Percentiles rank a stretch among this genome's conserved stretches.
phyloP scores from a whole-genome alignment of 2,113 vertebrate species.

The Narcine bancroftii region DNA sequence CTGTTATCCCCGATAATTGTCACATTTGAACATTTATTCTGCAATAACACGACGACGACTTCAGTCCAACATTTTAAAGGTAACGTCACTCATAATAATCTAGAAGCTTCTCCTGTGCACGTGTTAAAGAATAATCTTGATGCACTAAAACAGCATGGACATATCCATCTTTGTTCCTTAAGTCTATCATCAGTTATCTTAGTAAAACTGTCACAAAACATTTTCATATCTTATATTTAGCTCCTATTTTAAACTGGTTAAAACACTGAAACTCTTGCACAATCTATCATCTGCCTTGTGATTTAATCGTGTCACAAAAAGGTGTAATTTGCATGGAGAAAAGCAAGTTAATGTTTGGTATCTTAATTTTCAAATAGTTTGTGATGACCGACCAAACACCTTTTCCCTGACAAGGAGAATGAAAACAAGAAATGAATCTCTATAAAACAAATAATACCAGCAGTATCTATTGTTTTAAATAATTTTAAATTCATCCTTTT shows the following conservation, averaged over 20 bases:
- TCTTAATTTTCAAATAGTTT: neutral
- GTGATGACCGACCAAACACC: neutral
- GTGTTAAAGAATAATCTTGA: neutral
- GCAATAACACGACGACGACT: neutral
- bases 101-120: neutral
- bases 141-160: neutral
- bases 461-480: neutral
- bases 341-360: neutral
- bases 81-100: slow-evolving; percentile 11
- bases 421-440: neutral
- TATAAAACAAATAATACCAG: neutral
- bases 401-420: neutral
- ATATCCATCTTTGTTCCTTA: neutral
- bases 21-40: slow-evolving; percentile 6
- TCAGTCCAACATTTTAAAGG: neutral
- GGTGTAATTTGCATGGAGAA: neutral
- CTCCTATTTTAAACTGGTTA: neutral
- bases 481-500: neutral
- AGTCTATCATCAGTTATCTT: neutral
- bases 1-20: slow-evolving; percentile 1
- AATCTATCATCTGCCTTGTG: neutral
- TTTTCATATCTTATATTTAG: neutral
- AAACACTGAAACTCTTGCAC: neutral
- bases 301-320: neutral
- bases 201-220: neutral